Percentiles rank a stretch among this genome's conserved stretches.
phyloP scores from a whole-genome alignment of 2,113 vertebrate species.

The Oncorhynchus kisutch region DNA sequence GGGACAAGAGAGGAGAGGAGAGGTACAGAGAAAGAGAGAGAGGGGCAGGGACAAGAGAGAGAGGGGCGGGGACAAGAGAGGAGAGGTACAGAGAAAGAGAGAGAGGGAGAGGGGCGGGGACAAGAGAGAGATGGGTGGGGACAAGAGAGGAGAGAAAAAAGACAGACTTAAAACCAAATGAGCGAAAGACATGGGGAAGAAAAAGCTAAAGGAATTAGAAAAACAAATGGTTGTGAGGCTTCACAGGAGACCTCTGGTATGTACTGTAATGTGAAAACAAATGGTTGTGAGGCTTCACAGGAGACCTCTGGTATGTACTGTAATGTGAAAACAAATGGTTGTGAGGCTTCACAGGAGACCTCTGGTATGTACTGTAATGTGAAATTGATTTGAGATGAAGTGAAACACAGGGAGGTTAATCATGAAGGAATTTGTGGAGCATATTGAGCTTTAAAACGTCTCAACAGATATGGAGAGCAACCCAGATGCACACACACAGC shows the following conservation, averaged over 20 bases:
- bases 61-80: neutral
- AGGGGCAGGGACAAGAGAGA: no score
- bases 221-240: no score
- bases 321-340: no score
- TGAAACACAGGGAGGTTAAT: slow-evolving; percentile 7
- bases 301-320: neutral
- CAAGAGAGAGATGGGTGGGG: neutral
- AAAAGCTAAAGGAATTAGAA: neutral
- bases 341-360: no score
- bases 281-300: no score
- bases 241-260: neutral
- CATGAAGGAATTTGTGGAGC: slow-evolving; percentile 10
- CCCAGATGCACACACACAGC: neutral
- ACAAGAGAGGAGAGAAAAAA: neutral
- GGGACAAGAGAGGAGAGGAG: no score
- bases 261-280: slow-evolving; percentile 1
- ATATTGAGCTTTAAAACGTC: neutral
- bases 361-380: neutral
- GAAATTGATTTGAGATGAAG: slow-evolving; percentile 11
- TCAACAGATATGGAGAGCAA: neutral
- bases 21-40: no score
- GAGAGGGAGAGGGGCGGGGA: no score
- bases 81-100: no score
- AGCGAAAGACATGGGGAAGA: neutral
- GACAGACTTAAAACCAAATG: no score